phyloP scores from a whole-genome alignment of 2,113 vertebrate genomes.

The Bubalus kerabau region DNA sequence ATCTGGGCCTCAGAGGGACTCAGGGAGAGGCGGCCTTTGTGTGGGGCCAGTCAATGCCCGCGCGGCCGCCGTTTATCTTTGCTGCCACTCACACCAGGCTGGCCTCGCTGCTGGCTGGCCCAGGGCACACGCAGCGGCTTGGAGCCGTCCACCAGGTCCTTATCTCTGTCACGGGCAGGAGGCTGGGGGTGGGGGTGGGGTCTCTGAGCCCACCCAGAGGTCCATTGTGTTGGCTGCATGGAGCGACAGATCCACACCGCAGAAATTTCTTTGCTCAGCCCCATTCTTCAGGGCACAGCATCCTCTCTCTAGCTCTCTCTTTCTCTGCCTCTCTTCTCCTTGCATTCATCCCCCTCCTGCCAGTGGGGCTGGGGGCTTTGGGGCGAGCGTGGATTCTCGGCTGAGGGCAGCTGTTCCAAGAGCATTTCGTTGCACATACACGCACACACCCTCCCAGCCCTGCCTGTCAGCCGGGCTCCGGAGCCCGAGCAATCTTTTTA shows the following conservation, averaged over 20 bases:
- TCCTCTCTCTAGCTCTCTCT: neutral
- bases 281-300: slow-evolving; percentile 12
- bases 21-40: slow-evolving; percentile 56
- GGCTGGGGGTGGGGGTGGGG: neutral
- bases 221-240: slow-evolving; percentile 63
- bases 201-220: slow-evolving; percentile 67
- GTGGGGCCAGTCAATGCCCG: slow-evolving; percentile 56
- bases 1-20: slow-evolving; percentile 49
- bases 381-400: slow-evolving; percentile 45
- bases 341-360: slow-evolving; percentile 10
- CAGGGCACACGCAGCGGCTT: slow-evolving; percentile 48
- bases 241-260: slow-evolving; percentile 14
- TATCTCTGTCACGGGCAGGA: slow-evolving; percentile 66
- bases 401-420: slow-evolving; percentile 42
- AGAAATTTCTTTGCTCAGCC: slow-evolving; percentile 49
- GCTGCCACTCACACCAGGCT: slow-evolving; percentile 67
- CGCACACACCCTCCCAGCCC: slow-evolving; percentile 6
- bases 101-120: slow-evolving; percentile 54
- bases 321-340: neutral
- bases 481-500: slow-evolving; percentile 63
- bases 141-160: slow-evolving; percentile 53
- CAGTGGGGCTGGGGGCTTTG: slow-evolving; percentile 9
- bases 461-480: slow-evolving; percentile 39
- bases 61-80: slow-evolving; percentile 64
- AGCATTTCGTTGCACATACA: slow-evolving; percentile 15